Evolutionary conservation across 2,888 invertebrate species (phyloP), one percentile per base, ranked within the genome.

Genomic region (Apamea monoglypha): DNA sequence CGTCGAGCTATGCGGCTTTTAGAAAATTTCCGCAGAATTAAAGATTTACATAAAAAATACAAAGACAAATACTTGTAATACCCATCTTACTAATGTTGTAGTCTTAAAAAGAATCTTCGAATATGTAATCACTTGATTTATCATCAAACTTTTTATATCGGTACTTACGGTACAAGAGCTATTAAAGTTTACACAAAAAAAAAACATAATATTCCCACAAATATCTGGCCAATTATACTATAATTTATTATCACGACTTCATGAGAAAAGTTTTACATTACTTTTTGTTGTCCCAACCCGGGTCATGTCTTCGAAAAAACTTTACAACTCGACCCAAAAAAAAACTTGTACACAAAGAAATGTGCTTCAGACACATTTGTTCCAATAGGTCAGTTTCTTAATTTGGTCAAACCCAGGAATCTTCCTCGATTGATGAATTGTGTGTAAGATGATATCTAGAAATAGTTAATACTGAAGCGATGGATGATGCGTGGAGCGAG

Each of bases 151-250:
- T 73, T 56, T 73, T 61, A 18, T 56, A 66, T 83, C 66, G 40
- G 25, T 7, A 64, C 72, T 70, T 73, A 76, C 47, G 47, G 66
- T 76, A 74, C 36, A 74, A 74, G 59, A 81, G 29, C 59, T 59
- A 61, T 74, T 72, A 29, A 70, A 68, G 18, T 74, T 56, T 10
- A 66, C 32, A 29, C 6, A 69, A 64, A 80, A 80, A 84, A 84
- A 80, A 36, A 25, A 44, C 12, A 32, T 16, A 25, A 70, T 10
- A 32, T 85, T 83, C 85, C 81, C 85, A 83, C 73, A 76, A 85
- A 76, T 85, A 74, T 76, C 76, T 71, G n/a, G 44, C 12, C 66
- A 83, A 67, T 81, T 85, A 81, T 56, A 32, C 14, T 61, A 7
- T 66, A 76, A 85, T 85, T 83, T 81, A 76, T 73, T 63, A 74